Percentiles rank a stretch among this genome's conserved stretches.
Conservation (phyloP, 1,140 invertebrate species). For the Polyergus mexicanus region DNA sequence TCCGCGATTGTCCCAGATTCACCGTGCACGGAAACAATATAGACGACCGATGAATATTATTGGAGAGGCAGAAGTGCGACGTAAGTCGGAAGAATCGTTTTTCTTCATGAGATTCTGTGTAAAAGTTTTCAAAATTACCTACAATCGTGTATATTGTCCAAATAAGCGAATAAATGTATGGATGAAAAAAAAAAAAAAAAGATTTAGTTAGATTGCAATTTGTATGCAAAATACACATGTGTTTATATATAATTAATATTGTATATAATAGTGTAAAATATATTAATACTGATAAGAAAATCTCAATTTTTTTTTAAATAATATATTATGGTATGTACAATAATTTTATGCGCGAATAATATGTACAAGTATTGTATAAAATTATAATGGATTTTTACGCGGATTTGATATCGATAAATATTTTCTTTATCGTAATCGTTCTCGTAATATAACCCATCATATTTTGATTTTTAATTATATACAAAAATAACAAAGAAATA, state of each 20-base stretch:
- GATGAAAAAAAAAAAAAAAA: too few species aligned
- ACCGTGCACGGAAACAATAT: conserved; percentile 12
- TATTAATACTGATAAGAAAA: too few species aligned
- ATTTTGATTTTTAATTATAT: conserved; percentile 57
- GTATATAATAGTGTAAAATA: too few species aligned
- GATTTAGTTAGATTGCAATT: too few species aligned
- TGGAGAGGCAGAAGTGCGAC: neutral
- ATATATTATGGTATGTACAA: too few species aligned
- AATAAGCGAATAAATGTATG: too few species aligned
- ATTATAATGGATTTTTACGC: neutral
- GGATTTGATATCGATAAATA: neutral
- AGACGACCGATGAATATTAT: conserved; percentile 30
- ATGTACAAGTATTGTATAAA: neutral
- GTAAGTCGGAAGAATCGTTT: neutral
- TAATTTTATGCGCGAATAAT: neutral
- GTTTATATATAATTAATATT: too few species aligned
- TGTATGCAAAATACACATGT: too few species aligned
- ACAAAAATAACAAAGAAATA: conserved; percentile 19
- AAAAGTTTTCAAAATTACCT: neutral
- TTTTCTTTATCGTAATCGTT: neutral
- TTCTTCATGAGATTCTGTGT: neutral
- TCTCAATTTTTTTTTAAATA: too few species aligned
- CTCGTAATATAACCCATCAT: neutral
- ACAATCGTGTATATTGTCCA: too few species aligned
- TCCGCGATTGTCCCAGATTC: conserved; percentile 9